Evolutionary conservation across 2,888 invertebrate genomes (phyloP).

Genomic region (Meloe dianella): DNA sequence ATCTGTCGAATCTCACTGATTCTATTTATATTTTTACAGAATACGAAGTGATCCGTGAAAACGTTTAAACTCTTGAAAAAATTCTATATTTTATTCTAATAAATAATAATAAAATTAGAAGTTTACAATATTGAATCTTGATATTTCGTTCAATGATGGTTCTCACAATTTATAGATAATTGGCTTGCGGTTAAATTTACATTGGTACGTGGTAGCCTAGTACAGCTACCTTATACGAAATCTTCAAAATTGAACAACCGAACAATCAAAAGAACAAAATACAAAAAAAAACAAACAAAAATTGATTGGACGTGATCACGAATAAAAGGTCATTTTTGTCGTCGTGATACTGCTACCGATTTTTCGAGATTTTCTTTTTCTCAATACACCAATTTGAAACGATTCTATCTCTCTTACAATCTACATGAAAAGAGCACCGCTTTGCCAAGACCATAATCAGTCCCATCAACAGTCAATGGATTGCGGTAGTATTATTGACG

Average conservation of each 20-base stretch:
- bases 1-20: not conserved
- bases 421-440: slow-evolving; percentile 6
- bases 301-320: slow-evolving; percentile 48
- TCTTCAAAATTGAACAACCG: slow-evolving; percentile 3
- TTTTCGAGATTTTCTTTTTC: not conserved
- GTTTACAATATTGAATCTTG: slow-evolving; percentile 3
- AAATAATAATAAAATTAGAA: slow-evolving; percentile 5
- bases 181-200: slow-evolving; percentile 45
- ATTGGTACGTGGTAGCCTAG: slow-evolving; percentile 45
- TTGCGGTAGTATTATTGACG: slow-evolving; percentile 7
- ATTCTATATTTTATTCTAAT: not conserved
- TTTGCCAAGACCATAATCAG: slow-evolving; percentile 5
- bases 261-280: not conserved
- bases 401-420: slow-evolving; percentile 3
- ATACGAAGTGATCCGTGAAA: not conserved
- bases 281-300: slow-evolving; percentile 44
- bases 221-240: slow-evolving; percentile 3
- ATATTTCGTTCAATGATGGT: slow-evolving; percentile 30
- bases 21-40: not conserved
- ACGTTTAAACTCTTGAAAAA: not conserved
- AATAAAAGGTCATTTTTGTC: slow-evolving; percentile 34
- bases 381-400: not conserved
- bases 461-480: slow-evolving; percentile 8
- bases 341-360: slow-evolving; percentile 32
- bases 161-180: slow-evolving; percentile 58